Evolutionary conservation across 1,140 invertebrate species (phyloP).

Genomic region (Habropoda laboriosa): DNA sequence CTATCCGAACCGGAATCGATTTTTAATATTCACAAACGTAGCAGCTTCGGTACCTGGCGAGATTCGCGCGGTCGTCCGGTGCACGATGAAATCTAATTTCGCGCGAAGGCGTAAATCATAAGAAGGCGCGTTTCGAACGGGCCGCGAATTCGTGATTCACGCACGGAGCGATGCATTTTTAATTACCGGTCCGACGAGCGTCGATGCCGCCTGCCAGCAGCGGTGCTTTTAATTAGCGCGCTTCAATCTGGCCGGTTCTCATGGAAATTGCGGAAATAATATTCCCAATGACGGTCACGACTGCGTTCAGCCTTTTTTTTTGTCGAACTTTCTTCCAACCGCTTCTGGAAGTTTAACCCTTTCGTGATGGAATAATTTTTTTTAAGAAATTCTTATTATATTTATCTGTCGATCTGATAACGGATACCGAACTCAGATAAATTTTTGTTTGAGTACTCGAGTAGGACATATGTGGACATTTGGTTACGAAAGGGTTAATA

Average conservation of each 20-base stretch:
- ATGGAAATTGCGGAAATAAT: slow-evolving; percentile 15
- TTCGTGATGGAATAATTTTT: neutral
- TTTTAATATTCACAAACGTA: neutral
- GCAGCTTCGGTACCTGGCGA: too few species aligned
- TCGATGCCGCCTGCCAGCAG: neutral
- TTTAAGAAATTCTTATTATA: too few species aligned
- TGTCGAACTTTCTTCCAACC: neutral
- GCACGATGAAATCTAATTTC: slow-evolving; percentile 20
- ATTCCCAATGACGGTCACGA: neutral
- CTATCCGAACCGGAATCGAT: neutral
- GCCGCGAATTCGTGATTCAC: neutral
- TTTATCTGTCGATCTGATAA: too few species aligned
- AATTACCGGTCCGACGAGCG: neutral
- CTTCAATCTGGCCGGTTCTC: neutral
- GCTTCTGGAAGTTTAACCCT: neutral
- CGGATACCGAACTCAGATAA: too few species aligned
- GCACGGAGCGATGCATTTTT: slow-evolving; percentile 5
- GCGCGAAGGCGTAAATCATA: neutral
- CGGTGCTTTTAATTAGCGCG: slow-evolving; percentile 14
- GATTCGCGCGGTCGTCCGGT: neutral
- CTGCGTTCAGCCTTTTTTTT: neutral
- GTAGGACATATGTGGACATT: too few species aligned
- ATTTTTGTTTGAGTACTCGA: too few species aligned
- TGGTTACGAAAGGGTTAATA: too few species aligned
- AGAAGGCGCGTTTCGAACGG: neutral